These are phyloP conservation scores for Sesamia nonagrioides DNA, from an alignment of 1,140 invertebrate species.

Conservation along the genomic window DNA sequence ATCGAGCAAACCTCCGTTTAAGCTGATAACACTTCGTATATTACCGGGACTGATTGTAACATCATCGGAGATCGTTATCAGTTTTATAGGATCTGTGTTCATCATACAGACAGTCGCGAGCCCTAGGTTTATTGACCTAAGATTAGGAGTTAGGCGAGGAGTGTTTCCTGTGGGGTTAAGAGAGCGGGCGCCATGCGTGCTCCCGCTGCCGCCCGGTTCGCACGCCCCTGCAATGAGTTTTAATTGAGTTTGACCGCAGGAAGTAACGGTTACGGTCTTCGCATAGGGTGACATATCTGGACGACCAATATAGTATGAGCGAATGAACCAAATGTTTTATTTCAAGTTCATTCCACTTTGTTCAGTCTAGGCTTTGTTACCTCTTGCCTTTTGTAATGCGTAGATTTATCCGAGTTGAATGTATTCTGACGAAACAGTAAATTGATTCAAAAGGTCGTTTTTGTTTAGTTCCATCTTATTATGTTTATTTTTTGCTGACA, in stretches of 20 bases:
- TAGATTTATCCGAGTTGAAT: slow-evolving; percentile 11
- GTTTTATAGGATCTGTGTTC: slow-evolving; percentile 35
- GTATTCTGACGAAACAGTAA: slow-evolving; percentile 17
- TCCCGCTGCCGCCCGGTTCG: slow-evolving; percentile 65
- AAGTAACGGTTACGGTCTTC: slow-evolving; percentile 73
- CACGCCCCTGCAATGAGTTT: slow-evolving; percentile 84
- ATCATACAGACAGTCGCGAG: slow-evolving; percentile 26
- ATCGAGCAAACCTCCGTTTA: slow-evolving; percentile 29
- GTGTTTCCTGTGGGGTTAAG: slow-evolving; percentile 79
- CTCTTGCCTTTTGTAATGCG: background rate
- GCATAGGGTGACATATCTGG: slow-evolving; percentile 74
- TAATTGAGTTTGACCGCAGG: slow-evolving; percentile 83
- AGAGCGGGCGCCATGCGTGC: slow-evolving; percentile 43
- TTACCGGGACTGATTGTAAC: slow-evolving; percentile 26
- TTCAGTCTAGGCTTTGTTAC: background rate
- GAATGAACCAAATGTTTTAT: background rate
- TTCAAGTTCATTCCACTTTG: background rate
- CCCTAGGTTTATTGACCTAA: slow-evolving; percentile 70
- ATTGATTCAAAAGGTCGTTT: slow-evolving; percentile 21
- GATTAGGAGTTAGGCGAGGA: slow-evolving; percentile 72
- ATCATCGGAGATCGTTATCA: slow-evolving; percentile 35
- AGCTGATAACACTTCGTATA: slow-evolving; percentile 31
- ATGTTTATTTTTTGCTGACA: slow-evolving; percentile 5
- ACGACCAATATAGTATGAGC: background rate
- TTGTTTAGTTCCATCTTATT: slow-evolving; percentile 11